These are phyloP conservation scores for Adelognathus sp. DNA, from an alignment of 2,888 invertebrate species.

Conservation along the genomic window DNA sequence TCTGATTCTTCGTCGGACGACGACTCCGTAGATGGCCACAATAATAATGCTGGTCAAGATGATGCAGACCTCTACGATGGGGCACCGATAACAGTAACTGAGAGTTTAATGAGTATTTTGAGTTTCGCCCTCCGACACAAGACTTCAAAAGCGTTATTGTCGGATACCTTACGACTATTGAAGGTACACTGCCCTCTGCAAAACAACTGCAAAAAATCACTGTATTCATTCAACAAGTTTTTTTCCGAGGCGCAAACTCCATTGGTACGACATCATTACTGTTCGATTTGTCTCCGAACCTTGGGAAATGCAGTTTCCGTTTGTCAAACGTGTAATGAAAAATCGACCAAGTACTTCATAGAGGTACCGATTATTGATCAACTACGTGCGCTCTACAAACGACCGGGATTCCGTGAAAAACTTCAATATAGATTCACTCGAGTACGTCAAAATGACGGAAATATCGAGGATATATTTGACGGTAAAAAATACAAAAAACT, in stretches of 20 bases:
- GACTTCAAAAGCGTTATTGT: background rate
- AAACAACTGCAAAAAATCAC: constrained; percentile 30
- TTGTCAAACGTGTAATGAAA: constrained; percentile 20
- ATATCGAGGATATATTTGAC: constrained; percentile 31
- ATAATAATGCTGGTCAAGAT: too few species aligned
- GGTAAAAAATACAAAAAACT: constrained; percentile 18
- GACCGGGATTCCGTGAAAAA: constrained; percentile 31
- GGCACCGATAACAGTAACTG: constrained; percentile 1
- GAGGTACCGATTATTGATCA: constrained; percentile 50
- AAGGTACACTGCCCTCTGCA: constrained; percentile 33
- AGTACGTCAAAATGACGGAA: background rate
- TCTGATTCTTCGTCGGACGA: too few species aligned
- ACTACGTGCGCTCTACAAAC: constrained; percentile 33
- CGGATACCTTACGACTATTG: constrained; percentile 6
- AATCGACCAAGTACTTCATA: constrained; percentile 41
- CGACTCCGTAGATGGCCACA: too few species aligned
- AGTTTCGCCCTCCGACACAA: background rate
- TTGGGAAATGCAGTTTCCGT: constrained; percentile 4
- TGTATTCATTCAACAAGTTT: constrained; percentile 48
- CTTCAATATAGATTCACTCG: constrained; percentile 18
- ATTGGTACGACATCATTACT: constrained; percentile 42
- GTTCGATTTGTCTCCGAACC: constrained; percentile 21
- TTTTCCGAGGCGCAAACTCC: constrained; percentile 30
- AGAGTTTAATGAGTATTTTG: constrained; percentile 13
- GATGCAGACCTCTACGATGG: too few species aligned